A percentile compares a stretch with the other conserved stretches of the same genome.
phyloP scores from a whole-genome alignment of 1,140 invertebrate genomes.

The Berghia stephanieae region DNA sequence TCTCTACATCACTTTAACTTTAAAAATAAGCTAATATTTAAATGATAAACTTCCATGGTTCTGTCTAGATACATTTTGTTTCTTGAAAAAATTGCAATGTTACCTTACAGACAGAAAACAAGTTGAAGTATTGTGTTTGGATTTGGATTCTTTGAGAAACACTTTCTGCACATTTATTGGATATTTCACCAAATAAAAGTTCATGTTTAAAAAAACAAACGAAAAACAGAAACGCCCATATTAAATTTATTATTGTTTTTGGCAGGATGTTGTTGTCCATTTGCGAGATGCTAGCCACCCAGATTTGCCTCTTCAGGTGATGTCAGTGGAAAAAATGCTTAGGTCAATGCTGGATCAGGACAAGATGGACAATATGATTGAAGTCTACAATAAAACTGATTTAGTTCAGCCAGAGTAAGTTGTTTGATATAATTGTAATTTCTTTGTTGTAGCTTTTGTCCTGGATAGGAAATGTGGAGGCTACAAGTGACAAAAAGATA shows the following conservation, averaged over 20 bases:
- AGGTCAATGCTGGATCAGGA: slow-evolving; percentile 70
- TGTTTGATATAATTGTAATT: too few relatives aligned
- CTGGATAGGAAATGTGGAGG: background rate
- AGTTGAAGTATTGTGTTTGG: background rate
- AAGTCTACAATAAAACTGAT: slow-evolving; percentile 86
- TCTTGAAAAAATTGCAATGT: too few relatives aligned
- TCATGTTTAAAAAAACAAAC: background rate
- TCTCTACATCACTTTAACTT: too few relatives aligned
- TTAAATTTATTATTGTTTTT: slow-evolving; percentile 26
- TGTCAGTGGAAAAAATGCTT: slow-evolving; percentile 79
- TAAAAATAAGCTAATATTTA: too few relatives aligned
- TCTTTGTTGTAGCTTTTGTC: too few relatives aligned
- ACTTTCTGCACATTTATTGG: background rate
- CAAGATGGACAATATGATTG: slow-evolving; percentile 75
- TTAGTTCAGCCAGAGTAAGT: slow-evolving; percentile 32
- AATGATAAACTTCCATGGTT: too few relatives aligned
- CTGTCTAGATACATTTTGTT: too few relatives aligned
- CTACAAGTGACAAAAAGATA: background rate
- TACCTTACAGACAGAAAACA: too few relatives aligned
- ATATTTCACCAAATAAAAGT: background rate
- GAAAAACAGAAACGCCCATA: background rate
- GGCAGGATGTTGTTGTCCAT: slow-evolving; percentile 84
- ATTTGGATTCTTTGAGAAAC: background rate
- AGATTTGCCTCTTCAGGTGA: slow-evolving; percentile 75
- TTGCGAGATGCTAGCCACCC: slow-evolving; percentile 85